Evolutionary conservation across 2,797 vertebrate species (phyloP).

Genomic region (Myotis myotis): DNA sequence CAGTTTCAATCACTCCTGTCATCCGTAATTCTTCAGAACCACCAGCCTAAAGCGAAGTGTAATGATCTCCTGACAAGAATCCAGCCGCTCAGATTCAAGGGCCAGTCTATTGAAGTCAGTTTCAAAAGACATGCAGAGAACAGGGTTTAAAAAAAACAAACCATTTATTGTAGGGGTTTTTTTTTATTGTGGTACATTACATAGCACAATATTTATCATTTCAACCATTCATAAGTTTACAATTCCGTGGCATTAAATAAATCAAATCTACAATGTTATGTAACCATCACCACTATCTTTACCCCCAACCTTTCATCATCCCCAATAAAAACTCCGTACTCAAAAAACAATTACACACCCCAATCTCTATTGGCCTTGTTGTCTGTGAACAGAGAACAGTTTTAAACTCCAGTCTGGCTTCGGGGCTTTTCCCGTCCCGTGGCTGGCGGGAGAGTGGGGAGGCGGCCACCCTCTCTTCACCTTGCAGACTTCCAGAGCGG

Average conservation of each 20-base stretch:
- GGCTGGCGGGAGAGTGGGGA: not conserved
- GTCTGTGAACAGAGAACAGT: not conserved
- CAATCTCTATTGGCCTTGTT: not conserved
- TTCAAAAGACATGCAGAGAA: conserved; percentile 51
- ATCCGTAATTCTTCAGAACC: conserved; percentile 43
- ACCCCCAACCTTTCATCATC: not conserved
- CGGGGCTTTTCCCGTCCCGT: not conserved
- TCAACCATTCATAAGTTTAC: not conserved
- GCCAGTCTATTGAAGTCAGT: conserved; percentile 60
- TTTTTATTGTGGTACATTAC: conserved; percentile 11
- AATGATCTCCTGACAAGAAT: conserved; percentile 46
- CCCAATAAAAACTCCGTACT: not conserved
- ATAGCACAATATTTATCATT: conserved; percentile 41
- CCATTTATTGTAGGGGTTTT: not conserved
- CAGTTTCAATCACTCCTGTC: conserved; percentile 8
- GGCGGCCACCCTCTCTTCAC: not conserved
- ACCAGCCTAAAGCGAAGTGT: conserved; percentile 12
- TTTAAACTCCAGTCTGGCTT: not conserved
- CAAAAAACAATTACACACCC: not conserved
- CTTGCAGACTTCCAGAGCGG: not conserved
- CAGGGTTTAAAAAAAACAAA: not conserved
- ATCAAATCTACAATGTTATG: conserved; percentile 6
- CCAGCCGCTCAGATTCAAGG: not conserved
- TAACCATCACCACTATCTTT: not conserved
- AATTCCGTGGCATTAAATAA: conserved; percentile 32